These are phyloP conservation scores for Branchinecta lindahli DNA, from an alignment of 1,140 invertebrate species.

Conservation along the genomic window DNA sequence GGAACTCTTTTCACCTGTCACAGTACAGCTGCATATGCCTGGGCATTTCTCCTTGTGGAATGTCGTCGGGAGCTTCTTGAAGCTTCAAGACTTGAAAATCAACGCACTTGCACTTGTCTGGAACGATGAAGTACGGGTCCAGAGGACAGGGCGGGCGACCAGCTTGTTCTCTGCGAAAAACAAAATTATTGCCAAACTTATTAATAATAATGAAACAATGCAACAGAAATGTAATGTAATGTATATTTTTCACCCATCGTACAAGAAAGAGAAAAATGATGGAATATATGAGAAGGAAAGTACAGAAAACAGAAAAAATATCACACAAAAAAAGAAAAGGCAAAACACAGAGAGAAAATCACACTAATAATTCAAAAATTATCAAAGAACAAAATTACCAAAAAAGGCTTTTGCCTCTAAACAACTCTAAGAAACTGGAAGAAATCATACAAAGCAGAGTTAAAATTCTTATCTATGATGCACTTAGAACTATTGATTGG, in stretches of 20 bases:
- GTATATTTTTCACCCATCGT: no score
- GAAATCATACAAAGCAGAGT: no score
- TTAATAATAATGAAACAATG: neutral
- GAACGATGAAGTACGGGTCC: slow-evolving; percentile 93
- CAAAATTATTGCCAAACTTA: slow-evolving; percentile 23
- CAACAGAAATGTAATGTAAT: no score
- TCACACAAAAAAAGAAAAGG: no score
- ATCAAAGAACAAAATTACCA: no score
- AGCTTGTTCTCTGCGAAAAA: slow-evolving; percentile 59
- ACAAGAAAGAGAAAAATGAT: neutral
- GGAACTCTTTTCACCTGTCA: slow-evolving; percentile 45
- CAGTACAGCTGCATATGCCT: slow-evolving; percentile 88
- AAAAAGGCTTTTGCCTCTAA: neutral
- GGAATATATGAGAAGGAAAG: neutral
- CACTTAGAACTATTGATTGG: no score
- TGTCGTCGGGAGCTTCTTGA: slow-evolving; percentile 89
- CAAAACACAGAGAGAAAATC: no score
- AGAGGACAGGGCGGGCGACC: slow-evolving; percentile 80
- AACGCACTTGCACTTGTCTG: slow-evolving; percentile 92
- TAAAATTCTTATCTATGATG: no score
- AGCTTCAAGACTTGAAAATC: slow-evolving; percentile 61
- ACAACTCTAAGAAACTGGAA: no score
- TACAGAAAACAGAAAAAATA: neutral
- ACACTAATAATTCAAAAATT: no score
- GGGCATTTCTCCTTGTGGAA: slow-evolving; percentile 97